Percentiles rank a stretch among this genome's conserved stretches.
phyloP scores from a whole-genome alignment of 2,113 vertebrate species.

The Anas platyrhynchos region DNA sequence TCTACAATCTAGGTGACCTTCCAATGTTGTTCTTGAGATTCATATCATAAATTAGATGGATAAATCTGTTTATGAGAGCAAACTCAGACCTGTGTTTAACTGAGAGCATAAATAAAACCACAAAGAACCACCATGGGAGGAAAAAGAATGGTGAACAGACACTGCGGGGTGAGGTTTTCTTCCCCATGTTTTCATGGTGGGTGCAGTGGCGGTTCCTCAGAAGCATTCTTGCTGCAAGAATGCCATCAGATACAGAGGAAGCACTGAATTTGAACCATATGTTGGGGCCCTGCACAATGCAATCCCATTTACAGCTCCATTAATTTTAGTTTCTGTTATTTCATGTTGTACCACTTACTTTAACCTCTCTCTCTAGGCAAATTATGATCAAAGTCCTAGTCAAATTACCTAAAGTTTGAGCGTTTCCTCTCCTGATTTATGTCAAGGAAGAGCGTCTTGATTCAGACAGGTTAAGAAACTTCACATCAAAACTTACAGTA shows the following conservation, averaged over 20 bases:
- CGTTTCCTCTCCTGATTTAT: constrained; percentile 11
- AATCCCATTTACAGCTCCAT: constrained; percentile 24
- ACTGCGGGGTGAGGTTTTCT: neutral
- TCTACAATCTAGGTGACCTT: neutral
- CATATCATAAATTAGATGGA: neutral
- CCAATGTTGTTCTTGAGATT: neutral
- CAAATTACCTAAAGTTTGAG: neutral
- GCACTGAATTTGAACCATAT: constrained; percentile 23
- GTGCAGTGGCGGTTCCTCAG: constrained; percentile 12
- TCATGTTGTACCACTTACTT: constrained; percentile 11
- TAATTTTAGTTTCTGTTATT: constrained; percentile 56
- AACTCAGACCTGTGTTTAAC: neutral
- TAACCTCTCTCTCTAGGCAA: neutral
- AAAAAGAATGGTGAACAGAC: constrained; percentile 10
- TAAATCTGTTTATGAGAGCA: neutral
- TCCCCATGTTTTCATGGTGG: neutral
- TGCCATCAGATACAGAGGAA: constrained; percentile 41
- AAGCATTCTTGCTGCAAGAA: constrained; percentile 17
- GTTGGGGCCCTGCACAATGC: neutral
- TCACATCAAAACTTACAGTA: neutral
- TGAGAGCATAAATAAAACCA: neutral
- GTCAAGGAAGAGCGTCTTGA: neutral
- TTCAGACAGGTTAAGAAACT: neutral
- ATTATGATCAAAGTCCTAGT: constrained; percentile 26
- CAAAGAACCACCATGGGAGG: neutral